Evolutionary conservation across 2,888 invertebrate species (phyloP), one percentile per base, ranked within the genome.

Genomic region (Chrysolina haemoptera): DNA sequence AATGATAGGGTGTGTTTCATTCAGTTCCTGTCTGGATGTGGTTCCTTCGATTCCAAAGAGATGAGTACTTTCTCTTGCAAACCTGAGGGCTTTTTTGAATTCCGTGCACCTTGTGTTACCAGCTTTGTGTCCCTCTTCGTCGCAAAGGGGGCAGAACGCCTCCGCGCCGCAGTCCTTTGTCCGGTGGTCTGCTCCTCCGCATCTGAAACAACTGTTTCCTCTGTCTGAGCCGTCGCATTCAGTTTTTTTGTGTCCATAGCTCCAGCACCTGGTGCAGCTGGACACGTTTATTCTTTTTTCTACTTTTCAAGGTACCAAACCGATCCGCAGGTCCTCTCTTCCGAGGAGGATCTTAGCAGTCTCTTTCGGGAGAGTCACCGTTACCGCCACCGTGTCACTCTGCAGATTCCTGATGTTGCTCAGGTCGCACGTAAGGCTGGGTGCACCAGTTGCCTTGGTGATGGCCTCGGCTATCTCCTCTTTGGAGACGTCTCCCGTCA

Each of bases 21-120:
- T 27, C 1, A 27, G 14, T 27, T 27, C 12, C 8, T 11, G 27
- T 10, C 18, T 53, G 11, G 10, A 6, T 53, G 53, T 11, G n/a
- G 8, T 10, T 12, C 9, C n/a, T 9, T 5, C 1, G 27, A 1
- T 11, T 59, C 4, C 59, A 27, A 5, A 22, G 3, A 22, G 22
- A 9, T 14, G 27, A 8, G 59, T 59, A 9, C 59, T 59, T 14
- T 27, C 59, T 16, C 18, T 16, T 9, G 55, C 41, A 41, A 6
- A 20, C 14, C 1, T 16, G 1, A 68, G 4, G 9, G 68, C 55
- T 14, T 68, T 16, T 46, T 55, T 65, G 27, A 70, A 73, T 8
- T 78, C 75, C 68, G 55, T 5, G 59, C 70, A 70, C 20, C 5
- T 27, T 27, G 9, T 27, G 1, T 46, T 43, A 6, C 55, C 65